Evolutionary conservation across 1,140 invertebrate genomes (phyloP).

Genomic region (Phocides pigmalion): DNA sequence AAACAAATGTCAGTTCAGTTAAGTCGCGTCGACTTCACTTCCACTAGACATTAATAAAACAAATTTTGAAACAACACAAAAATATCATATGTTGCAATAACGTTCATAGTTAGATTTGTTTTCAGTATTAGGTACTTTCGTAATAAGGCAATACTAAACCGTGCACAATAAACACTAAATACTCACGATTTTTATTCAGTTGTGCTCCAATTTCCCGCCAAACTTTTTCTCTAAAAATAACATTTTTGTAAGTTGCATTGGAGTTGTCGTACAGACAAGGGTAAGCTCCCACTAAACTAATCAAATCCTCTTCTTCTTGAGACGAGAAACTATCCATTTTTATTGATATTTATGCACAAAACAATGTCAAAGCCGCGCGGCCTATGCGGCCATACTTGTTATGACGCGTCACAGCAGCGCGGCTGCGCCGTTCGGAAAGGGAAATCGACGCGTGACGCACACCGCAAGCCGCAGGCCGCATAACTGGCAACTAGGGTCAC

Average conservation of each 20-base stretch:
- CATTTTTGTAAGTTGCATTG: slow-evolving; percentile 31
- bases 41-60: background rate
- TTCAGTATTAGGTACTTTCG: background rate
- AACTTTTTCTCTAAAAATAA: slow-evolving; percentile 32
- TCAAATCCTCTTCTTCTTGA: slow-evolving; percentile 29
- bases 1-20: background rate
- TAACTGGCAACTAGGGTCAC: slow-evolving; percentile 23
- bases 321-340: slow-evolving; percentile 34
- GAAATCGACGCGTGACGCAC: slow-evolving; percentile 32
- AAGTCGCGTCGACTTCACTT: background rate
- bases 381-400: slow-evolving; percentile 34
- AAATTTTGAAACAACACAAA: background rate
- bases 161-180: background rate
- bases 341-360: slow-evolving; percentile 1
- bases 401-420: slow-evolving; percentile 29
- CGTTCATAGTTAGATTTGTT: background rate
- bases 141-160: background rate
- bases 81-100: background rate
- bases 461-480: slow-evolving; percentile 30
- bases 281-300: slow-evolving; percentile 26
- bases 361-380: slow-evolving; percentile 28
- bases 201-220: slow-evolving; percentile 35
- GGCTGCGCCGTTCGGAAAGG: slow-evolving; percentile 33
- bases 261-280: slow-evolving; percentile 26
- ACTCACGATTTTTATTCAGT: slow-evolving; percentile 33